Conservation (phyloP, 2,797 vertebrate genomes). For the Luscinia luscinia region DNA sequence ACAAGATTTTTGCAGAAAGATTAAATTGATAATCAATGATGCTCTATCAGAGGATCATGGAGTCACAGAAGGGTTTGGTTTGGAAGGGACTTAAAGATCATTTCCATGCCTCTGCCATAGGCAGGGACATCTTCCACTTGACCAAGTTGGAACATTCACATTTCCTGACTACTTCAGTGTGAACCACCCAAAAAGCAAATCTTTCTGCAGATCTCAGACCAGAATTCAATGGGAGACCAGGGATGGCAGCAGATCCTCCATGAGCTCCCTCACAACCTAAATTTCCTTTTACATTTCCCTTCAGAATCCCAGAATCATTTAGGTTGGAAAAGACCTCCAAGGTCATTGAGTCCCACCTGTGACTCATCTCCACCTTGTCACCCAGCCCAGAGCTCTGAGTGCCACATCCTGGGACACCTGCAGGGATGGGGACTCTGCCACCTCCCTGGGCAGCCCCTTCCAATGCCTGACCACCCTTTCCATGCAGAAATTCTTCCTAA, state of each 20-base stretch:
- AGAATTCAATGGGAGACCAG: neutral
- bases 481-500: neutral
- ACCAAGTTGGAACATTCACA: neutral
- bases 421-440: neutral
- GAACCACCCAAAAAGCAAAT: neutral
- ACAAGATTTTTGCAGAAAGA: neutral
- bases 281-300: neutral
- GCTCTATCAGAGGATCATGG: rapidly evolving
- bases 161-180: neutral
- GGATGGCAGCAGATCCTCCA: neutral
- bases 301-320: neutral
- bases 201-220: neutral
- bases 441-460: neutral
- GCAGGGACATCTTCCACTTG: neutral
- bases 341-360: too few relatives aligned
- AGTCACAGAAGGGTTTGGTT: neutral
- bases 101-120: neutral
- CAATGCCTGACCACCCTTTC: too few relatives aligned
- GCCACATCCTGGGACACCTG: neutral
- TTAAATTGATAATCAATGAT: neutral
- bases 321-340: neutral
- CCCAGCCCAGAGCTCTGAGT: neutral
- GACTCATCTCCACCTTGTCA: neutral
- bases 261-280: neutral
- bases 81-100: neutral